Base-by-base conservation (phyloP, 2,797 vertebrate species). In the Notolabrus celidotus region DNA sequence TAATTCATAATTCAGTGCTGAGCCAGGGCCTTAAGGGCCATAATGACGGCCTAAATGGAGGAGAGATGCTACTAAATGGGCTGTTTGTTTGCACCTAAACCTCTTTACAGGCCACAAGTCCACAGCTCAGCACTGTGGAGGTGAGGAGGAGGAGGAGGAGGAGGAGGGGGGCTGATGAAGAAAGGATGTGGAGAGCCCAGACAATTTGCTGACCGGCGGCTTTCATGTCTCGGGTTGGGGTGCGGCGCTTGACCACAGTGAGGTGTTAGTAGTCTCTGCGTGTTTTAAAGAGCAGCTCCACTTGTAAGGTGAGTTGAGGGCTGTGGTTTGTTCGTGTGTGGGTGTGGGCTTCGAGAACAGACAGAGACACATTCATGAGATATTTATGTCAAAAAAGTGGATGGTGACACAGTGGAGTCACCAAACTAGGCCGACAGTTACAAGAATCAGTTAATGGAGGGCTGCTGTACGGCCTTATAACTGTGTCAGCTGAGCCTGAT, bases 1-100 rank as follows among this genome's bases (percentile, higher is more conserved):
- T 94, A 93, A 92, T 92, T 94, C 91, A 92, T 94, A 93, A 94
- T 94, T 93, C 92, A 94, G 86, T 88, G 91, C 92, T 93, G 92
- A 94, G 92, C 90, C 83, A 89, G 89, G 88, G 90, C 88, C 91
- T 89, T 88, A 67, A 84, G 88, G 89, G 86, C 86, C 80, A 52
- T 92, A 87, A 88, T 90, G 87, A 89, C 46, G 82, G 83, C 85
- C 88, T 93, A 91, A 92, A 93, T 90, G 90, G 86, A 91, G 74
- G 73, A 65, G 65, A 82, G 88, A 87, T 87, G 90, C 87, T 88
- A 90, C 92, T 93, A 94, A 93, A 93, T 90, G 89, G 90, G 83
- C 85, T 93, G 91, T 90, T 89, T 89, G 87, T 92, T 92, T 90
- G 89, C 92, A 91, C 87, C 90, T 90, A 89, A 88, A 89, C 89